Conservation (phyloP, 1,140 invertebrate genomes). For the Lasioglossum albipes region DNA sequence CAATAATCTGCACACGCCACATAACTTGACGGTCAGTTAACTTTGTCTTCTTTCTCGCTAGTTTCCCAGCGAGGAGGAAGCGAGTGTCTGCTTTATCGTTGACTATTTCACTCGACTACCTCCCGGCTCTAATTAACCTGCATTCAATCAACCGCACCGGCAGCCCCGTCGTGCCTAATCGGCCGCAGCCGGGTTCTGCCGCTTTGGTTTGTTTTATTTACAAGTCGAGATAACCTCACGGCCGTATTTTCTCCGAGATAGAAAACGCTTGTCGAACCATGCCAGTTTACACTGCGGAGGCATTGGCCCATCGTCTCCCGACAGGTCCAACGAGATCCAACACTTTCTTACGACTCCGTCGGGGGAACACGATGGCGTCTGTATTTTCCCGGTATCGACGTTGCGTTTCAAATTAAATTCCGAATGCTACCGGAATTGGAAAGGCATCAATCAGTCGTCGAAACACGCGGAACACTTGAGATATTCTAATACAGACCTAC, state of each 20-base stretch:
- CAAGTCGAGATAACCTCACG: neutral
- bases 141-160: neutral
- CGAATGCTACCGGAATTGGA: no score
- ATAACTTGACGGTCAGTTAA: no score
- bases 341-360: constrained; percentile 23
- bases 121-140: neutral
- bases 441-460: no score
- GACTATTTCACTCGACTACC: constrained; percentile 30
- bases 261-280: neutral
- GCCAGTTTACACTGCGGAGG: constrained; percentile 24
- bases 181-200: neutral
- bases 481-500: no score
- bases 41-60: no score
- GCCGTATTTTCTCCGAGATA: constrained; percentile 11
- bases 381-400: constrained; percentile 26
- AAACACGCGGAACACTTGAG: no score
- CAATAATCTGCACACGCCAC: no score
- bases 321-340: constrained; percentile 29
- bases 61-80: neutral
- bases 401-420: constrained; percentile 32
- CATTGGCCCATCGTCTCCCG: constrained; percentile 32
- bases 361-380: constrained; percentile 36
- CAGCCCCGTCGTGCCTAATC: neutral
- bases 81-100: neutral
- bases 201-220: neutral